Evolutionary conservation across 2,888 invertebrate species (phyloP), one percentile per base, ranked within the genome.

Genomic region (Platycheirus albimanus): DNA sequence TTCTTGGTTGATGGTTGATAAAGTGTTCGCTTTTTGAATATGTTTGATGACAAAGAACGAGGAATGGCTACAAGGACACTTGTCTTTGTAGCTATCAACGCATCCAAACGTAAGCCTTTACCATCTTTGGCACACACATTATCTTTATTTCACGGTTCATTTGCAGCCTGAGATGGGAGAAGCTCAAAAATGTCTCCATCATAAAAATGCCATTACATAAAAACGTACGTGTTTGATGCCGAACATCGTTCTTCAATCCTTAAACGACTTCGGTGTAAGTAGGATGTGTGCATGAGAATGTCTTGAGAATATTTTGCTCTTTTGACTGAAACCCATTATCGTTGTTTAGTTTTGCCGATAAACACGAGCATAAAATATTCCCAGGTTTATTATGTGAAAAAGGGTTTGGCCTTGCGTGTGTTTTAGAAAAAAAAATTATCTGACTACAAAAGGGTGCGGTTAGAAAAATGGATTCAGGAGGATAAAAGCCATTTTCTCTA

Each of bases 61-160:
- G 54, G 63, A 43, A 54, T 17, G n/a, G 8, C 43, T 52, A 66
- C 66, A 78, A 78, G 64, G 43, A 72, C 77, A 61, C 58, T 4
- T 33, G 8, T 33, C 7, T 8, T 4, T 24, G 56, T 45, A 72
- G 64, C 66, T 72, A 66, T 72, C 58, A 72, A 72, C 66, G 66
- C 66, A 47, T 56, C 51, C 17, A 20, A 58, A 66, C 52, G 56
- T 72, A 64, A 63, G 64, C 64, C 49, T 33, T 58, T 64, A 43
- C 56, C 56, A 43, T 71, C 63, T 64, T 54, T 36, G 33, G 30
- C 66, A 66, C 66, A 67, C 78, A 72, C 49, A 72, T 78, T 78
- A 78, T 78, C 78, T 78, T 79, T 80, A 80, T 80, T 75, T 80
- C 58, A 80, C 80, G 69, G 80, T 75, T 80, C 80, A 75, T 75